Conservation (phyloP, 2,888 invertebrate genomes). For the Liposcelis brunnea region DNA sequence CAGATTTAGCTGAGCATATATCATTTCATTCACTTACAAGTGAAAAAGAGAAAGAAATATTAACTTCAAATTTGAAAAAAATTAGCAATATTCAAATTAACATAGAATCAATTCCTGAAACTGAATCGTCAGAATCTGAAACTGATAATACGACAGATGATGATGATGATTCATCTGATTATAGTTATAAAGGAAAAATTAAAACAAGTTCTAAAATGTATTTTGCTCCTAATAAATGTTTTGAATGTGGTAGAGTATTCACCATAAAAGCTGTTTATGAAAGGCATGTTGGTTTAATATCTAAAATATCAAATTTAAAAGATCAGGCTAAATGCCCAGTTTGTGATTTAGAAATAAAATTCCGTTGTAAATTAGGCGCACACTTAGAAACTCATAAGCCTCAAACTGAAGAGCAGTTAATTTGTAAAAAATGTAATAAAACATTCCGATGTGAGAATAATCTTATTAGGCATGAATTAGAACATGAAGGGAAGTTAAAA, state of each 20-base stretch:
- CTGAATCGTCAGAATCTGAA: no score
- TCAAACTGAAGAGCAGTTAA: background rate
- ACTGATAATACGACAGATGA: no score
- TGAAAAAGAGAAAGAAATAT: no score
- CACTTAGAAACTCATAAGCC: background rate
- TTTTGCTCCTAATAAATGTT: background rate
- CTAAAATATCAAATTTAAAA: background rate
- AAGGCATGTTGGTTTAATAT: background rate
- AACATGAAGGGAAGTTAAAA: background rate
- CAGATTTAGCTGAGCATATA: no score
- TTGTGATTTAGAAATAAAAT: background rate
- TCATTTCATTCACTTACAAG: no score
- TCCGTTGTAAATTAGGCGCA: background rate
- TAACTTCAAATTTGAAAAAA: no score
- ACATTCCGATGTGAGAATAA: background rate
- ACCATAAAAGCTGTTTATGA: background rate
- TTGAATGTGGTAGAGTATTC: background rate
- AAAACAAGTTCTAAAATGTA: no score
- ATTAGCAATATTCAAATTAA: no score
- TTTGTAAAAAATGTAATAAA: background rate
- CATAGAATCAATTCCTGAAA: no score
- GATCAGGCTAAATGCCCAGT: background rate
- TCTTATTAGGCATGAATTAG: background rate
- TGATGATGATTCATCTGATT: no score
- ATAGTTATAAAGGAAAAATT: no score